A percentile compares a stretch with the other conserved stretches of the same genome.
phyloP scores from a whole-genome alignment of 2,797 vertebrate genomes.

The Acrossocheilus wenchowensis region DNA sequence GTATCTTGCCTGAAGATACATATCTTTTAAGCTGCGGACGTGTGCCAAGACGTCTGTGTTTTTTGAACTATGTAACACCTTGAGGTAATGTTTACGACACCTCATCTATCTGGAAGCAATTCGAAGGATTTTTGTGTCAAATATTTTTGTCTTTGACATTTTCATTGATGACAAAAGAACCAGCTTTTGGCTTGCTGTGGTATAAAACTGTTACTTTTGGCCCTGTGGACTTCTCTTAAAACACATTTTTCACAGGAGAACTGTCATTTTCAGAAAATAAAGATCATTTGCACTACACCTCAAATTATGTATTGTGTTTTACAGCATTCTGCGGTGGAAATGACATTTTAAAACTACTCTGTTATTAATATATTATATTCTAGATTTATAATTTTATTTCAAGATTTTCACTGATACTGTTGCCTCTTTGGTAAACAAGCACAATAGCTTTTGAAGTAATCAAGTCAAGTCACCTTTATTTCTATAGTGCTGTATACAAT shows the following conservation, averaged over 20 bases:
- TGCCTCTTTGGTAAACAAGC: not conserved
- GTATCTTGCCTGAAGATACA: constrained; percentile 33
- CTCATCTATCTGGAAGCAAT: constrained; percentile 26
- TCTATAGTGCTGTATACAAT: not conserved
- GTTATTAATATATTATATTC: not conserved
- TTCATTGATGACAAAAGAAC: constrained; percentile 23
- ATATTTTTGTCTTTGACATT: constrained; percentile 14
- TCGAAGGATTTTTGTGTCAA: not conserved
- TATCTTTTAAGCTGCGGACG: not conserved
- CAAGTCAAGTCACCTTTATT: not conserved
- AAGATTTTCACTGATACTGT: not conserved
- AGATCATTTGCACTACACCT: not conserved
- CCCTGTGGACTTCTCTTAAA: not conserved
- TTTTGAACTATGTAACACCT: constrained; percentile 33
- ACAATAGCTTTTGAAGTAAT: not conserved
- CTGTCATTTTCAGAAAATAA: not conserved
- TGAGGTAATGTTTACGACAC: constrained; percentile 24
- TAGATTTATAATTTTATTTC: not conserved
- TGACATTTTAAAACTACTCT: not conserved
- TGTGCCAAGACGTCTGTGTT: constrained; percentile 19
- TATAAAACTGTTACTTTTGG: not conserved
- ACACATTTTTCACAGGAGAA: not conserved
- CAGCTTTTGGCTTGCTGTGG: not conserved
- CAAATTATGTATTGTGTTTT: not conserved
- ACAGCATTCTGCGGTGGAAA: not conserved